Base-by-base conservation (phyloP, 1,140 invertebrate genomes). In the Drosophila insularis region DNA sequence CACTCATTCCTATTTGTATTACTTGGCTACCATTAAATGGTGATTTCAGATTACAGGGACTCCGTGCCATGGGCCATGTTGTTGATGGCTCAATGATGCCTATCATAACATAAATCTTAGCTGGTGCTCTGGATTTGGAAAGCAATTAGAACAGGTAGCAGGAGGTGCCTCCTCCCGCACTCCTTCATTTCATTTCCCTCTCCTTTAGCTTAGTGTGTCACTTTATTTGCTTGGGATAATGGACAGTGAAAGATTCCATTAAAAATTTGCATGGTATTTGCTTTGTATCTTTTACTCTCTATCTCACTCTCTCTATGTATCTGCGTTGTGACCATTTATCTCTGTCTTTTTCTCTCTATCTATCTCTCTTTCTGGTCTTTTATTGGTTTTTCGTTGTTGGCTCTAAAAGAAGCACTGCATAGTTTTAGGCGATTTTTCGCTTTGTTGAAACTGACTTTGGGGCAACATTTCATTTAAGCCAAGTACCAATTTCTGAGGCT, bases 41-140 rank as follows among this genome's bases (percentile, higher is more conserved):
- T 59, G 81, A 81, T 81, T 76, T 74, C 65, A 86, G 78, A 87
- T 87, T 87, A 81, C 82, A 63, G 60, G 61, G 78, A 71, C 71
- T 81, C 75, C 46, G 66, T 63, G 67, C 70, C 43, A n/a, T 69
- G 32, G 59, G 39, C 67, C 53, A 63, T 43, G 58, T 21, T 39
- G 31, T 31, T 71, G 82, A 79, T 63, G 82, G 56, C 72, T 75
- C 85, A 79, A 87, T 82, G 82, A 87, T 82, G 80, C 68, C 84
- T 80, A 89, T 89, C 80, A 89, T 89, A 89, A 78, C 71, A 87
- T 87, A 89, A 87, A 89, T 87, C 84, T 80, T 35, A 23, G 68
- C 37, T 27, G 54, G 72, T 13, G 68, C 68, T 59, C 50, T 61
- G 84, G 70, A 80, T 89, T 87, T 89, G 84, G 75, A 85, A 87